phyloP scores from a whole-genome alignment of 2,797 vertebrate genomes.

The Macropodus opercularis region DNA sequence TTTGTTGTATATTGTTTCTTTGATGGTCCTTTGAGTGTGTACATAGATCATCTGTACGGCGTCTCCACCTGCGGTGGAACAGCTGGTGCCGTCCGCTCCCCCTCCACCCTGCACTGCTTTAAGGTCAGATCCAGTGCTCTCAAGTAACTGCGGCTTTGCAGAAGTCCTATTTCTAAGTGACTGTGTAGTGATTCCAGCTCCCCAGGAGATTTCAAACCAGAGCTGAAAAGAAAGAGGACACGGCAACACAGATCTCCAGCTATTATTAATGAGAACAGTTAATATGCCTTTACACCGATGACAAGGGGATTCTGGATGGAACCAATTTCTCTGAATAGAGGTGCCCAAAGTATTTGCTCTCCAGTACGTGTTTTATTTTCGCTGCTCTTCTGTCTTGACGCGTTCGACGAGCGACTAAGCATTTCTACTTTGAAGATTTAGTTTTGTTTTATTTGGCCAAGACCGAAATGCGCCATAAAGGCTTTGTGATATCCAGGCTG shows the following conservation, averaged over 20 bases:
- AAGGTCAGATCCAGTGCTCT: constrained; percentile 1
- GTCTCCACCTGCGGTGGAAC: constrained; percentile 3
- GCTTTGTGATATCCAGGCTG: neutral
- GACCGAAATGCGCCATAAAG: neutral
- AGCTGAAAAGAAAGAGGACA: constrained; percentile 71
- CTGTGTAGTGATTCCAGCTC: constrained; percentile 32
- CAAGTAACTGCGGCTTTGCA: constrained; percentile 16
- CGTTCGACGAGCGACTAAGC: neutral
- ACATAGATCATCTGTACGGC: neutral
- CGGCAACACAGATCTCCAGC: constrained; percentile 66
- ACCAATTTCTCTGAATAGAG: constrained; percentile 75
- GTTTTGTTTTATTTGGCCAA: neutral
- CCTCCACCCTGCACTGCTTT: neutral
- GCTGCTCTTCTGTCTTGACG: constrained; percentile 31
- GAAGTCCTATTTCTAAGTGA: constrained; percentile 36
- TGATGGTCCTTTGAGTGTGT: neutral
- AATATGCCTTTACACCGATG: constrained; percentile 58
- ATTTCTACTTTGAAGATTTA: neutral
- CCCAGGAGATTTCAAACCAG: constrained; percentile 60
- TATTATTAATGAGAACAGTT: constrained; percentile 70
- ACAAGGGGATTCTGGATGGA: constrained; percentile 69
- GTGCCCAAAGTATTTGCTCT: constrained; percentile 63
- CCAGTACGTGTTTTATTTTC: constrained; percentile 42
- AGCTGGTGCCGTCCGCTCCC: neutral
- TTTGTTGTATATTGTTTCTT: neutral